Evolutionary conservation across 1,140 invertebrate species (phyloP).

Genomic region (Heliconius hewitsoni): DNA sequence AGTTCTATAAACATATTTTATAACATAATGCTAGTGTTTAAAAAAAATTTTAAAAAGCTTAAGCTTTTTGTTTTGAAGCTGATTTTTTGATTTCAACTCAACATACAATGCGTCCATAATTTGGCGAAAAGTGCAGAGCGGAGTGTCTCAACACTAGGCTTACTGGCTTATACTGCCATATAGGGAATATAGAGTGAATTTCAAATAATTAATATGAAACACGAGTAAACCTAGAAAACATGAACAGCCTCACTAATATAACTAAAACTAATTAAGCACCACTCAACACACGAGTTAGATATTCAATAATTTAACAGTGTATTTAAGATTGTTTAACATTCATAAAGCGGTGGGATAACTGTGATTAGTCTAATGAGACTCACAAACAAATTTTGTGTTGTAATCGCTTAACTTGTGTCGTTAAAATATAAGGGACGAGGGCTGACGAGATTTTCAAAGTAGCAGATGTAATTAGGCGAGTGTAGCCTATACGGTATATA

Average conservation of each 20-base stretch:
- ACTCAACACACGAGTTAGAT: constrained; percentile 4
- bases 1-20: too few species aligned
- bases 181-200: too few species aligned
- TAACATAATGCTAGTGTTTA: too few species aligned
- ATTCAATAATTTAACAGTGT: constrained; percentile 1
- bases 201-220: background rate
- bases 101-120: too few species aligned
- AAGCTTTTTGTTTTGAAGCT: too few species aligned
- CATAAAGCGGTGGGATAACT: constrained; percentile 13
- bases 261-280: constrained; percentile 3
- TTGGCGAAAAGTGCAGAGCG: too few species aligned
- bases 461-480: background rate
- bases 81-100: too few species aligned
- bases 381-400: constrained; percentile 30
- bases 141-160: too few species aligned
- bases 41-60: too few species aligned
- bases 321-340: constrained; percentile 15
- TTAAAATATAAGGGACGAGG: constrained; percentile 33
- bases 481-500: background rate
- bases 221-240: background rate
- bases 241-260: background rate
- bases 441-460: constrained; percentile 28
- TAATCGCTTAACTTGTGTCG: constrained; percentile 35
- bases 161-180: too few species aligned
- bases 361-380: constrained; percentile 23